These are phyloP conservation scores for Apodemia arnacis DNA, from an alignment of 2,888 invertebrate species.

Conservation along the genomic window DNA sequence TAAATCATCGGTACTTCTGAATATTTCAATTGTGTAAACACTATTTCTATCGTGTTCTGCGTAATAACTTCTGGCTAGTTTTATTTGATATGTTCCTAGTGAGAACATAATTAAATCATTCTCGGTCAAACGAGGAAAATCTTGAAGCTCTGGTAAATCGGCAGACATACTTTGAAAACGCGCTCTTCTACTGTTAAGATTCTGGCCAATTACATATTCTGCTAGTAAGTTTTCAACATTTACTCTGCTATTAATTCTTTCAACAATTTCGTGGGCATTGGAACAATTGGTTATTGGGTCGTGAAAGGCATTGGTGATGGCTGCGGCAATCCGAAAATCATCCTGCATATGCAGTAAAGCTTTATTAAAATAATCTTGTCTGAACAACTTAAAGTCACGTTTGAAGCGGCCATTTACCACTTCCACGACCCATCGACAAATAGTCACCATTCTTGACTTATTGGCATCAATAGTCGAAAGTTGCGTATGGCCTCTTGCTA, in stretches of 20 bases:
- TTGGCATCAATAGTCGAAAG: slow-evolving; percentile 27
- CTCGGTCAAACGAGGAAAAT: slow-evolving; percentile 29
- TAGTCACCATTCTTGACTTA: slow-evolving; percentile 24
- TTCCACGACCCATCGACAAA: slow-evolving; percentile 22
- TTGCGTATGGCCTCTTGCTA: slow-evolving; percentile 23
- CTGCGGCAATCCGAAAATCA: slow-evolving; percentile 43
- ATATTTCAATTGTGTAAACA: slow-evolving; percentile 35
- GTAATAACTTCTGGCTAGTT: slow-evolving; percentile 25
- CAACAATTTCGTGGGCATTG: slow-evolving; percentile 43
- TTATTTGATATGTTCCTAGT: slow-evolving; percentile 29
- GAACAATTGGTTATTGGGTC: slow-evolving; percentile 32
- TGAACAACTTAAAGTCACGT: slow-evolving; percentile 32
- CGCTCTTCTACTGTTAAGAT: slow-evolving; percentile 35
- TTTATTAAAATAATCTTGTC: slow-evolving; percentile 44
- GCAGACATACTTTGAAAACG: slow-evolving; percentile 29
- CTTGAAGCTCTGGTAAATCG: slow-evolving; percentile 32
- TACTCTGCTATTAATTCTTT: slow-evolving; percentile 36
- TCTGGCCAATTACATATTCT: slow-evolving; percentile 31
- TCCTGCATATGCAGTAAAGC: slow-evolving; percentile 24
- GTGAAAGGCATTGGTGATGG: slow-evolving; percentile 39
- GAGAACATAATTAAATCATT: slow-evolving; percentile 32
- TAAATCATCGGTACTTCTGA: slow-evolving; percentile 22
- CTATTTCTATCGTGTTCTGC: slow-evolving; percentile 27
- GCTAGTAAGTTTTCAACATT: slow-evolving; percentile 38
- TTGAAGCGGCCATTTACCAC: slow-evolving; percentile 28